Percentiles rank a stretch among this genome's conserved stretches.
phyloP scores from a whole-genome alignment of 23 tunicate species.

The Ascidia mentula region DNA sequence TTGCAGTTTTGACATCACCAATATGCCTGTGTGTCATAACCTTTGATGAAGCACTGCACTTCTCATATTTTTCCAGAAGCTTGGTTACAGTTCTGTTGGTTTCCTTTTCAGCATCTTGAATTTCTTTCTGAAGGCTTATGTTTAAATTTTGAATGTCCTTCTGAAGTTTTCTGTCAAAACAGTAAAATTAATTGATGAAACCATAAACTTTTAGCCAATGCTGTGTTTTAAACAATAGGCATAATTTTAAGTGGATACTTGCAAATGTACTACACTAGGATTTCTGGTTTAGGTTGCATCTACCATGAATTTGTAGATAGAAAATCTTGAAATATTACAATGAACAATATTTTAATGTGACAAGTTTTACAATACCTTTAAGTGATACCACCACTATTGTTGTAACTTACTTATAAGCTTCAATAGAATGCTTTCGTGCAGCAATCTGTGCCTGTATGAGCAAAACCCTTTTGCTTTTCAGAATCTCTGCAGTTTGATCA shows the following conservation, averaged over 20 bases:
- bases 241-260: too few relatives aligned
- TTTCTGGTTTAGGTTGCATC: too few relatives aligned
- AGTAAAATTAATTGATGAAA: neutral
- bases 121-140: slow-evolving; percentile 21
- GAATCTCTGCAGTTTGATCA: slow-evolving; percentile 40
- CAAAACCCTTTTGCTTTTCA: slow-evolving; percentile 21
- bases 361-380: too few relatives aligned
- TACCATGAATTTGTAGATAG: too few relatives aligned
- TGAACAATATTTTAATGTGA: too few relatives aligned
- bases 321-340: too few relatives aligned
- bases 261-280: too few relatives aligned
- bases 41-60: slow-evolving; percentile 50
- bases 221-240: neutral
- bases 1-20: neutral
- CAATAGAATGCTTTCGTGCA: slow-evolving; percentile 41
- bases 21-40: slow-evolving; percentile 34
- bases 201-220: neutral
- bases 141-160: slow-evolving; percentile 12
- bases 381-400: too few relatives aligned
- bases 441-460: slow-evolving; percentile 40
- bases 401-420: slow-evolving; percentile 46
- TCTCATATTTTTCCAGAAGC: slow-evolving; percentile 69
- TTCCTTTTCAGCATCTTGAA: slow-evolving; percentile 8
- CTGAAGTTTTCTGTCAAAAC: slow-evolving; percentile 24
- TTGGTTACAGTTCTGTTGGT: slow-evolving; percentile 45